Conservation (phyloP, 2,113 vertebrate genomes). For the Grammomys surdaster region DNA sequence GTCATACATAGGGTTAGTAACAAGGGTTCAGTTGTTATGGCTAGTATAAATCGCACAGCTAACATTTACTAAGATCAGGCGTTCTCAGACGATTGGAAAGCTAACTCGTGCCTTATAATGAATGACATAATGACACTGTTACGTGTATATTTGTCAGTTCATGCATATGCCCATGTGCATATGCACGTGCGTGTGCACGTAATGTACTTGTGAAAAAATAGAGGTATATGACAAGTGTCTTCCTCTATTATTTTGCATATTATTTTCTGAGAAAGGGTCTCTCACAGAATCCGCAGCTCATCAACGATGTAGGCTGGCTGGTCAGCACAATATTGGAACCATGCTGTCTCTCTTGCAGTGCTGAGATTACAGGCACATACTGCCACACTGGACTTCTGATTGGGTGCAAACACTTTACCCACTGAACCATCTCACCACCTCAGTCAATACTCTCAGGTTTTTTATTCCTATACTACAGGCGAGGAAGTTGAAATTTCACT, state of each 20-base stretch:
- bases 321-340: background rate
- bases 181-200: background rate
- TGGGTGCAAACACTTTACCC: background rate
- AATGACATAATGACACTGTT: background rate
- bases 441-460: background rate
- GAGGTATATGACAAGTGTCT: background rate
- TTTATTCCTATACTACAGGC: background rate
- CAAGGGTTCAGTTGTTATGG: background rate
- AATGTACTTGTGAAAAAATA: background rate
- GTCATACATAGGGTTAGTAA: background rate
- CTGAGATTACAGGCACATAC: background rate
- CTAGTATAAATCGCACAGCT: background rate
- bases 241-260: background rate
- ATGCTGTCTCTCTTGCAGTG: background rate
- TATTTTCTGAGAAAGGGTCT: background rate
- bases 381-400: too few species aligned
- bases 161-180: background rate
- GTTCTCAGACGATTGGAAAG: background rate
- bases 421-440: background rate
- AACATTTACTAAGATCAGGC: background rate
- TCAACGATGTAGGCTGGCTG: background rate
- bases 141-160: background rate
- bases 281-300: background rate
- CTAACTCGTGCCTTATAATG: background rate
- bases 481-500: slow-evolving; percentile 1